Evolutionary conservation across 2,113 vertebrate species (phyloP).

Genomic region (Gopherus flavomarginatus): DNA sequence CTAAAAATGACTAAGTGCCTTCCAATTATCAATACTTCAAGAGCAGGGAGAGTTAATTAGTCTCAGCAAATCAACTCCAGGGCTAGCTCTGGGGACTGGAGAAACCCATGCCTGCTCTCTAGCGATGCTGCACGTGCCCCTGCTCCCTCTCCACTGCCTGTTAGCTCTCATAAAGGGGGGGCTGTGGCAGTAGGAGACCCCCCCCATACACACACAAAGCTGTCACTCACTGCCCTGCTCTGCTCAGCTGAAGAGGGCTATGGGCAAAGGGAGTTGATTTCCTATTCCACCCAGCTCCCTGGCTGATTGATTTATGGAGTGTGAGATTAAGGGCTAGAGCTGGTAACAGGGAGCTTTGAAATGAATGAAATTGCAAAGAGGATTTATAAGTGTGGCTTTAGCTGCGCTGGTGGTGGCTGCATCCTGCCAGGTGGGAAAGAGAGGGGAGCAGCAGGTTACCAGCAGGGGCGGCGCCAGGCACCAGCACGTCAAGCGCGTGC

Average conservation of each 20-base stretch:
- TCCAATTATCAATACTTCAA: not conserved
- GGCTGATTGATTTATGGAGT: constrained; percentile 62
- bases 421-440: not conserved
- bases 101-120: not conserved
- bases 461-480: no score
- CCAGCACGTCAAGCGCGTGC: no score
- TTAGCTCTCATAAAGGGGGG: not conserved
- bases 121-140: not conserved
- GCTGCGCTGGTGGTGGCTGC: not conserved
- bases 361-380: constrained; percentile 61
- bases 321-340: constrained; percentile 58
- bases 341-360: constrained; percentile 47
- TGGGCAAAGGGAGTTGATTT: not conserved
- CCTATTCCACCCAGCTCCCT: constrained; percentile 7
- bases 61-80: not conserved
- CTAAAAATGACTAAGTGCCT: not conserved
- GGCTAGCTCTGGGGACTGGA: not conserved
- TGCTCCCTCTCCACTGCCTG: not conserved
- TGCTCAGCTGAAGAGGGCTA: accelerated
- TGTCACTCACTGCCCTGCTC: not conserved
- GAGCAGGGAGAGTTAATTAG: constrained; percentile 3
- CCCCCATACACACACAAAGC: not conserved
- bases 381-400: constrained; percentile 46
- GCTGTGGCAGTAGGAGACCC: not conserved
- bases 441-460: accelerated